Evolutionary conservation across 2,888 invertebrate species (phyloP).

Genomic region (Gandaritis pyraliata): DNA sequence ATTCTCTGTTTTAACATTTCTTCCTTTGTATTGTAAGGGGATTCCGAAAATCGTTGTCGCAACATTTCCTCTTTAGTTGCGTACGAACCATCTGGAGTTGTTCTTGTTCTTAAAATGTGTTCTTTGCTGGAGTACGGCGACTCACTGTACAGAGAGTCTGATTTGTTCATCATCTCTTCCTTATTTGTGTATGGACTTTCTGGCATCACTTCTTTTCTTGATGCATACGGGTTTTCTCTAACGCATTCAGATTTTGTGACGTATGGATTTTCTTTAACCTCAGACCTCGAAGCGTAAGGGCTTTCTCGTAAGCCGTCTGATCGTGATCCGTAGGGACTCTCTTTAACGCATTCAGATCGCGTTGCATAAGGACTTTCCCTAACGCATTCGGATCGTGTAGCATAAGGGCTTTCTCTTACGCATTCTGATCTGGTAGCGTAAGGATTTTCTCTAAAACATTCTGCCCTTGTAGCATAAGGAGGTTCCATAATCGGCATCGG

Average conservation of each 20-base stretch:
- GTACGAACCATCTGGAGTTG: constrained; percentile 73
- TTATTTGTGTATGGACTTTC: constrained; percentile 63
- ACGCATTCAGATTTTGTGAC: constrained; percentile 51
- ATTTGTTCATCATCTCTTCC: constrained; percentile 63
- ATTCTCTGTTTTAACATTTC: constrained; percentile 78
- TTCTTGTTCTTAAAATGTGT: constrained; percentile 72
- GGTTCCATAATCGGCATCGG: constrained; percentile 74
- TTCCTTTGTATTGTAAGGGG: constrained; percentile 79
- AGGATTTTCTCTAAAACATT: constrained; percentile 55
- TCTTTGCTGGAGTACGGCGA: constrained; percentile 79
- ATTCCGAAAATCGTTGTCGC: constrained; percentile 79
- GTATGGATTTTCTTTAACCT: constrained; percentile 52
- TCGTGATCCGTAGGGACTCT: constrained; percentile 56
- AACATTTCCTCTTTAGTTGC: constrained; percentile 81
- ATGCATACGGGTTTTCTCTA: constrained; percentile 56
- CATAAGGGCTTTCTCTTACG: constrained; percentile 55
- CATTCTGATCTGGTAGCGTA: constrained; percentile 57
- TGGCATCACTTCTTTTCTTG: constrained; percentile 52
- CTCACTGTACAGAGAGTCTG: constrained; percentile 69
- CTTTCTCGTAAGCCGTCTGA: constrained; percentile 54
- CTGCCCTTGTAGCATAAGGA: constrained; percentile 54
- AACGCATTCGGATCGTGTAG: constrained; percentile 53
- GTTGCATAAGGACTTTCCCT: constrained; percentile 58
- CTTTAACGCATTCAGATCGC: constrained; percentile 52
- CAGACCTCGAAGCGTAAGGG: constrained; percentile 54